Percentiles rank a stretch among this genome's conserved stretches.
Conservation (phyloP, 2,113 vertebrate genomes). For the Perognathus longimembris region DNA sequence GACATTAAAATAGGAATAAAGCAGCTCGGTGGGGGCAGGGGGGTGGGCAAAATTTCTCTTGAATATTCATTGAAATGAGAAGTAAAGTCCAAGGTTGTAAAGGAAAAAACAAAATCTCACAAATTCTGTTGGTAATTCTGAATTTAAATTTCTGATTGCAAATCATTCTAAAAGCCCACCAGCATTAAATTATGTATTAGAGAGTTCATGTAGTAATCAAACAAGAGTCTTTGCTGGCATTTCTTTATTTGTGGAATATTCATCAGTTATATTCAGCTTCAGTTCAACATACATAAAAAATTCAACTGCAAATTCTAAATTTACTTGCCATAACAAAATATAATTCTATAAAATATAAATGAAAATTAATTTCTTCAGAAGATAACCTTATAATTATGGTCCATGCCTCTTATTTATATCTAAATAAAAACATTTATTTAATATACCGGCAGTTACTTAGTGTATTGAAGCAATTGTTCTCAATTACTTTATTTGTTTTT, state of each 20-base stretch:
- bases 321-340: neutral
- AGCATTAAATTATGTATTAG: neutral
- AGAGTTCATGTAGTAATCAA: neutral
- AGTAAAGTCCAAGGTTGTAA: neutral
- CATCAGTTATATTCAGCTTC: neutral
- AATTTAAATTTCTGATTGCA: neutral
- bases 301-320: neutral
- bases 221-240: neutral
- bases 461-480: neutral
- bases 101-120: neutral
- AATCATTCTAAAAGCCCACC: neutral
- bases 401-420: neutral
- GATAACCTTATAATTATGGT: neutral
- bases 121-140: neutral
- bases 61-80: slow-evolving; percentile 15
- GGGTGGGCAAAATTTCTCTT: neutral
- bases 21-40: neutral
- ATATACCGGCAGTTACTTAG: neutral
- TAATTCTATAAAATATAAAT: neutral
- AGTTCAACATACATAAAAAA: neutral
- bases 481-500: neutral
- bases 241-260: neutral
- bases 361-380: neutral
- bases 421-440: neutral
- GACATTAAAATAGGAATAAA: slow-evolving; percentile 3